Evolutionary conservation across 2,888 invertebrate species (phyloP).

Genomic region (Eristalinus sepulchralis): DNA sequence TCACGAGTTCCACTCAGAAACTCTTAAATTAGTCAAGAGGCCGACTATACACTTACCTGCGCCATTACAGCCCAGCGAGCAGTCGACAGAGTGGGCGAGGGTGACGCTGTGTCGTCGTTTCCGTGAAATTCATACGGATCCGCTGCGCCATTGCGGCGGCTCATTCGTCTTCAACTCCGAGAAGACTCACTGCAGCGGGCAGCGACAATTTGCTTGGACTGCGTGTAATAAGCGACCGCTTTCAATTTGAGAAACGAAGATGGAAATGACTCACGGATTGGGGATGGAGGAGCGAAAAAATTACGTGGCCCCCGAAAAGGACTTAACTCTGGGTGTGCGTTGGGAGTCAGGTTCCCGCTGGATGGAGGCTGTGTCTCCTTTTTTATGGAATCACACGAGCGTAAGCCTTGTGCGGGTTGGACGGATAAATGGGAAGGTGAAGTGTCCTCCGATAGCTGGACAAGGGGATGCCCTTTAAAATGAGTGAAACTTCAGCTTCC

Average conservation of each 20-base stretch:
- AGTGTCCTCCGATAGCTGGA: no score
- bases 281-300: neutral
- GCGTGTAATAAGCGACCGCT: slow-evolving; percentile 23
- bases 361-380: neutral
- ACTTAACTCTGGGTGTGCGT: neutral
- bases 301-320: neutral
- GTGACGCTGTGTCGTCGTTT: neutral
- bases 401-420: neutral
- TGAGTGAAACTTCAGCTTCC: neutral
- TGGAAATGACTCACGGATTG: neutral
- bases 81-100: no score
- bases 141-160: neutral
- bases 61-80: no score
- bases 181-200: neutral
- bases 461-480: neutral
- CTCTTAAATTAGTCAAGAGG: neutral
- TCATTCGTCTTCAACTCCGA: neutral
- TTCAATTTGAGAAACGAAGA: slow-evolving; percentile 35
- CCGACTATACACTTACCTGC: neutral
- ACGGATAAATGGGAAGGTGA: neutral
- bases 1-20: slow-evolving; percentile 3
- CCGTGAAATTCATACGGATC: neutral
- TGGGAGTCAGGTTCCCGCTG: neutral
- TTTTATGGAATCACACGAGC: slow-evolving; percentile 7
- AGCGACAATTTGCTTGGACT: slow-evolving; percentile 12